phyloP scores from a whole-genome alignment of 1,140 invertebrate genomes.

The Diprion similis region DNA sequence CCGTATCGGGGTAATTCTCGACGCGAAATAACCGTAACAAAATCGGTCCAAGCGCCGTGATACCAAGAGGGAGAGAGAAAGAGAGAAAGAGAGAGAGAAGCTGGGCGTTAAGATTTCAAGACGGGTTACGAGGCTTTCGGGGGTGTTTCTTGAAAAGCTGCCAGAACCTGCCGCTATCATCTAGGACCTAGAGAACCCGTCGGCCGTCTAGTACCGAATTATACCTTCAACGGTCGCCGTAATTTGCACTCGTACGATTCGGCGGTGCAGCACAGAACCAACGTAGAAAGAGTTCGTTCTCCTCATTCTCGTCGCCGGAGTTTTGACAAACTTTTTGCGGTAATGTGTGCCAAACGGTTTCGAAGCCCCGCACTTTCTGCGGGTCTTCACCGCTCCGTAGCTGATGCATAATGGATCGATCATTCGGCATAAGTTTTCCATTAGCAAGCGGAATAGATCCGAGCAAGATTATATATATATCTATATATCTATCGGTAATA shows the following conservation, averaged over 20 bases:
- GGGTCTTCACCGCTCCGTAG: conserved; percentile 22
- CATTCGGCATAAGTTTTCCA: conserved; percentile 55
- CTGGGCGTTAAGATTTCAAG: conserved; percentile 5
- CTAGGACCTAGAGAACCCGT: not conserved
- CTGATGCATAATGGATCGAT: conserved; percentile 49
- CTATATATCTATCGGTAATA: conserved; percentile 46
- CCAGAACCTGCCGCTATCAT: not conserved
- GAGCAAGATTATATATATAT: too few relatives aligned
- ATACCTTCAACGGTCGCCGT: too few relatives aligned
- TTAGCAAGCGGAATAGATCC: conserved; percentile 47
- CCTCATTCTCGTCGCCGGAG: too few relatives aligned
- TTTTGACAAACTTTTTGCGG: too few relatives aligned
- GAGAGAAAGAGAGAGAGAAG: conserved; percentile 1
- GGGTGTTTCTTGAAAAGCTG: conserved; percentile 1
- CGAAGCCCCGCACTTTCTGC: conserved; percentile 7
- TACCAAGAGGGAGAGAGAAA: conserved; percentile 10
- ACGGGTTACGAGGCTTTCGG: not conserved
- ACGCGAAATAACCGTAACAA: conserved; percentile 56
- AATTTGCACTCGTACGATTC: too few relatives aligned
- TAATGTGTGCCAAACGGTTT: not conserved
- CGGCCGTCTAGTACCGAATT: not conserved
- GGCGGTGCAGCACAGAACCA: too few relatives aligned
- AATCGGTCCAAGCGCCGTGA: conserved; percentile 45
- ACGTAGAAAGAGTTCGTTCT: too few relatives aligned
- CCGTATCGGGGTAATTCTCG: conserved; percentile 53